Base-by-base conservation (phyloP, 2,113 vertebrate genomes). In the Tiliqua scincoides region DNA sequence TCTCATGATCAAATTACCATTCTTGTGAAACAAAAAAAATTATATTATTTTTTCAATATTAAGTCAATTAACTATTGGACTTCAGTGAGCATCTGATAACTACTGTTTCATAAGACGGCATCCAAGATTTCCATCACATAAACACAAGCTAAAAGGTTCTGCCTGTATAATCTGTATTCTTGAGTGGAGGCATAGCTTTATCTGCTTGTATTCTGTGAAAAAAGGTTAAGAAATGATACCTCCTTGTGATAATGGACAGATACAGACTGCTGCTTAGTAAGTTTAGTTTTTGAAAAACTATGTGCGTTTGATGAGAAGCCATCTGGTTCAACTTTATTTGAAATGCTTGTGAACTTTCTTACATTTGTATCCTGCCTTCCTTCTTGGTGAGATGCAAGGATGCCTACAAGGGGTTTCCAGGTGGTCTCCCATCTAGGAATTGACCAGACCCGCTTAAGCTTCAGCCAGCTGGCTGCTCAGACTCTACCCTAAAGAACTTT, bases 31-130 rank as follows among this genome's bases (percentile, higher is more conserved):
- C 8, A 54, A 78, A 54, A 27, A 21, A 52, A n/a, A 52, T 9
- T 57, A 43, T 76, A 35, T 54, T 21, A 2, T 37, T 37, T 21
- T 63, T 74, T 72, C 75, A 83, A 37, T 57, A 74, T 59, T 48
- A 48, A 48, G 25, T 17, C 43, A 88, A 92, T 83, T 37, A 80
- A 84, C 83, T 62, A 90, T 43, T 88, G 88, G 67, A 76, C 61
- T 91, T 89, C 80, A 90, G 85, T 68, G 84, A 84, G 85, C 40
- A 90, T 88, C 74, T 75, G 87, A 88, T 74, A 88, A 83, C 84
- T 87, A 77, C 67, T 82, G 88, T 87, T 87, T 48, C 85, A 77
- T 1, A 85, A 43, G 21, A 27, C 8, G 57, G 78, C 70, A 76
- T 83, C 11, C 79, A 27, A 48, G 79, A 84, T 86, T 89, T 37